Base-by-base conservation (phyloP, 2,113 vertebrate genomes). In the Microtus pennsylvanicus region DNA sequence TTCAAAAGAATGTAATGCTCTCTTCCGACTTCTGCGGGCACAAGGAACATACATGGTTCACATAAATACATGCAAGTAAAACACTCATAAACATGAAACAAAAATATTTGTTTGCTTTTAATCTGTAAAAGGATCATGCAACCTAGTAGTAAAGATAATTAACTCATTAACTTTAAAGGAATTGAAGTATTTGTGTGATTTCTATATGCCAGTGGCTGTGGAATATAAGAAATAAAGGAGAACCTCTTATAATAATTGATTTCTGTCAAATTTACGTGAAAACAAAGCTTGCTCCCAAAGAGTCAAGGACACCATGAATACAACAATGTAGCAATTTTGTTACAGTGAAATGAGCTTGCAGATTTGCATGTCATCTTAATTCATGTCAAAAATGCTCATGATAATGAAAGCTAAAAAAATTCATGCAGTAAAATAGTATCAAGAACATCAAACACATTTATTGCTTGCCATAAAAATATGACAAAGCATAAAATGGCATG, bases 391-490 rank as follows among this genome's bases (percentile, higher is more conserved):
- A 94, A 90, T 47, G 74, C 86, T 97, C 90, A 61, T 90, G 78
- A 96, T 97, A 96, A 96, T 97, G 76, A 97, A 95, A 87, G 61
- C 89, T 92, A 17, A 33, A 89, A 89, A 76, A 95, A 98, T 67
- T 30, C 10, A 52, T 82, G 85, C 74, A 47, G 65, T 91, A 65
- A 94, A 96, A 97, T 94, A 97, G 94, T 33, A 97, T 97, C 95
- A 80, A 96, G 97, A 97, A 80, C 95, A 97, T 97, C 92, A 69
- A 94, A 85, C 94, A 96, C 83, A 87, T 98, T 98, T 98, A 98
- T 97, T 98, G 97, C 98, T 97, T 95, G 55, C 93, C 91, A 97
- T 97, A 98, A 98, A 98, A 97, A 95, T 92, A 97, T 96, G 94
- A 74, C 87, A 93, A 26, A 22, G 80, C 93, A 92, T 97, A 98